Evolutionary conservation across 2,888 invertebrate genomes (phyloP), one percentile per base, ranked within the genome.

Genomic region (Drosophila neotestacea): DNA sequence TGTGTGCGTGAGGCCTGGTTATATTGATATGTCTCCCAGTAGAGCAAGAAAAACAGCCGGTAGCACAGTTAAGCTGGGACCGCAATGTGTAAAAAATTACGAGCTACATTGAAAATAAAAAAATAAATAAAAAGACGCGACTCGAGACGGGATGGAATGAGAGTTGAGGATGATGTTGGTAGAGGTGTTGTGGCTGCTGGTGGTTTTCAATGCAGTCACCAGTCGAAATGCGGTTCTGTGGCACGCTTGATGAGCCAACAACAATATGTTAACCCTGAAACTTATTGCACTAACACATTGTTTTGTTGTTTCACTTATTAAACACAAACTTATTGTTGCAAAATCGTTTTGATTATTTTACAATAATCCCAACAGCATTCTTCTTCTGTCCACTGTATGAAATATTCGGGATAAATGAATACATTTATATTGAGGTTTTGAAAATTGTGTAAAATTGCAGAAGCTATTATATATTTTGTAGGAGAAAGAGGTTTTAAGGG

Each of bases 221-320:
- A 46, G 16, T 52, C 16, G 34, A 13, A 42, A n/a, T 34, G 34
- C 16, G 22, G 46, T 41, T 36, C 22, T 27, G 48, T 61, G 48
- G 48, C 62, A 72, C 85, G 88, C 88, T 81, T 83, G 89, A 85
- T 89, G 85, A 85, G 85, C 85, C 84, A 85, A 89, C 88, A 90
- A 91, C 91, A 91, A 91, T 91, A 92, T 92, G 92, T 90, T 92
- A 91, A 90, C 91, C 90, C 89, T 87, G 88, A 87, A 84, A 80
- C 74, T 70, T 76, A 61, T 32, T 32, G 32, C 32, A 6, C 32
- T 32, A 32, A 32, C 0, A 32, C 9, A 32, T 32, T 32, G 32
- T 32, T 32, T 32, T 22, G 7, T 32, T 32, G 6, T 32, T 32
- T 32, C 32, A 32, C 32, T 32, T 32, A 2, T 7, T 32, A 9